These are phyloP conservation scores for Agrotis puta DNA, from an alignment of 2,888 invertebrate species.

Conservation along the genomic window DNA sequence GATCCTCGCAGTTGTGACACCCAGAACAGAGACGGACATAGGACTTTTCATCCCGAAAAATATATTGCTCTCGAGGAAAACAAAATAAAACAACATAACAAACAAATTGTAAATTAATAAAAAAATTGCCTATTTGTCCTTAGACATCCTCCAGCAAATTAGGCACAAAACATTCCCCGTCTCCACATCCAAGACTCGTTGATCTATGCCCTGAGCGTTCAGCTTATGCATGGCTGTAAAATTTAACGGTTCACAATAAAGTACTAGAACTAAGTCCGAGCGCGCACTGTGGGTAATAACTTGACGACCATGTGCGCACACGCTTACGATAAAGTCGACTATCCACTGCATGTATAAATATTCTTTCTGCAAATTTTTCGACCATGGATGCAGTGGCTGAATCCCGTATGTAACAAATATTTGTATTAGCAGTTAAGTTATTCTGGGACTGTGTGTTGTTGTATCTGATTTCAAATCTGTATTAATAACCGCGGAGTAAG, in stretches of 20 bases:
- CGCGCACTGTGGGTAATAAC: slow-evolving; percentile 75
- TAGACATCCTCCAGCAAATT: not conserved
- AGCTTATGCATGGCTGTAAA: slow-evolving; percentile 87
- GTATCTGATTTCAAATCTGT: too few relatives aligned
- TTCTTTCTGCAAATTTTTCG: not conserved
- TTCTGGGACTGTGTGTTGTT: too few relatives aligned
- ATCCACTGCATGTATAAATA: slow-evolving; percentile 1
- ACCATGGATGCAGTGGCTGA: not conserved
- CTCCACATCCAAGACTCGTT: not conserved
- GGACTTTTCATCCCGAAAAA: too few relatives aligned
- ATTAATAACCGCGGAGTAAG: too few relatives aligned
- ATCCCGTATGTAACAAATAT: too few relatives aligned
- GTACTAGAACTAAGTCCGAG: slow-evolving; percentile 83
- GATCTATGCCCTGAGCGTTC: slow-evolving; percentile 66
- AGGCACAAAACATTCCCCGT: slow-evolving; percentile 21
- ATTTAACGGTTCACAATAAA: slow-evolving; percentile 89
- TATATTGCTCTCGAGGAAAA: too few relatives aligned
- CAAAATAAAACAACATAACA: too few relatives aligned
- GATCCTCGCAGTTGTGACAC: too few relatives aligned
- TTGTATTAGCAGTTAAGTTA: too few relatives aligned
- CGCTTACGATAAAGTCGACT: slow-evolving; percentile 48
- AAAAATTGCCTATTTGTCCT: not conserved
- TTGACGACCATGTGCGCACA: slow-evolving; percentile 69
- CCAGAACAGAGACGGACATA: too few relatives aligned
- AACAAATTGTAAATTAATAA: too few relatives aligned